phyloP scores from a whole-genome alignment of 2,113 vertebrate genomes.

The Cnemophilus loriae region DNA sequence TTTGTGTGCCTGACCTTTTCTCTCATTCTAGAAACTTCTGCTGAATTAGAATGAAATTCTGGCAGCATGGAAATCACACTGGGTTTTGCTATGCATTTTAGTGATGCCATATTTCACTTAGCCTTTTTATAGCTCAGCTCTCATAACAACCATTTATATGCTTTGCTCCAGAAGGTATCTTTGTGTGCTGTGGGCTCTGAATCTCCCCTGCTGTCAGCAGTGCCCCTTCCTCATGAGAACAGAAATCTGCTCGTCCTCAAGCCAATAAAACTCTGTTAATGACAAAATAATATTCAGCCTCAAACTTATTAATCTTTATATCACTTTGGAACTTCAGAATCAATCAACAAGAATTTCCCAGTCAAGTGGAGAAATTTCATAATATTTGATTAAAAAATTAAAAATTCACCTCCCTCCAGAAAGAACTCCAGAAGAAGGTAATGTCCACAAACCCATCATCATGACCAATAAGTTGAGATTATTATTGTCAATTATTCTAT shows the following conservation, averaged over 20 bases:
- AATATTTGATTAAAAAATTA: background rate
- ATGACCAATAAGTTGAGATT: background rate
- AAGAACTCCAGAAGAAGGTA: background rate
- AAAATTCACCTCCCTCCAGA: fast-evolving
- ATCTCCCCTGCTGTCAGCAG: background rate
- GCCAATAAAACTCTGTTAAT: background rate
- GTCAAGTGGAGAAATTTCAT: background rate
- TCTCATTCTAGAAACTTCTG: background rate
- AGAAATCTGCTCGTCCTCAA: background rate
- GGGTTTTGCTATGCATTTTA: slow-evolving; percentile 18
- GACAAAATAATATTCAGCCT: background rate
- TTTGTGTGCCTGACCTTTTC: slow-evolving; percentile 34
- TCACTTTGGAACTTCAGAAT: background rate
- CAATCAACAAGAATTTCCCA: background rate
- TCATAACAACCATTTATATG: background rate
- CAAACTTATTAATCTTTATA: background rate
- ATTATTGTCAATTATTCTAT: background rate
- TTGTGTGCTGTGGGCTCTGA: background rate
- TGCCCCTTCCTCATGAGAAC: background rate
- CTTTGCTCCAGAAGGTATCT: background rate
- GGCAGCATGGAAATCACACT: background rate
- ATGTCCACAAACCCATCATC: background rate
- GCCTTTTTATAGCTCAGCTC: background rate
- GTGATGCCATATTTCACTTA: slow-evolving; percentile 28
- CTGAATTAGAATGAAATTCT: slow-evolving; percentile 22